These are phyloP conservation scores for Parapsyche elsis DNA, from an alignment of 1,140 invertebrate species.

Conservation along the genomic window DNA sequence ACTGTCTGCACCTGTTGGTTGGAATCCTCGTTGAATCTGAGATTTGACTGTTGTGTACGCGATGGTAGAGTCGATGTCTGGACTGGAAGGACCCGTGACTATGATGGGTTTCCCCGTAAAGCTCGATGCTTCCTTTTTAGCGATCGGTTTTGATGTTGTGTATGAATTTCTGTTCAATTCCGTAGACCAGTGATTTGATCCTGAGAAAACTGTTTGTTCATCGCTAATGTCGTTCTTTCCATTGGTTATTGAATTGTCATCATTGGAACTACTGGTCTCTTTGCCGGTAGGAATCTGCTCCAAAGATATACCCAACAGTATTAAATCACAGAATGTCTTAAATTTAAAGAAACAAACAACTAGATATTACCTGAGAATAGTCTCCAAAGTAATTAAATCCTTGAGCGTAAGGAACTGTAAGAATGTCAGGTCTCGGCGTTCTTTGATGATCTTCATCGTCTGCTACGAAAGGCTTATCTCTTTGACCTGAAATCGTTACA, in stretches of 20 bases:
- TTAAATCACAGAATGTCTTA: constrained; percentile 14
- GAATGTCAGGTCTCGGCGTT: constrained; percentile 73
- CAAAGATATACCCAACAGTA: not conserved
- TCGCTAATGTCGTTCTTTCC: constrained; percentile 52
- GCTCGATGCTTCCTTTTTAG: constrained; percentile 1
- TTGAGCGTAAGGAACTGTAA: constrained; percentile 69
- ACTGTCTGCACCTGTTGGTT: not conserved
- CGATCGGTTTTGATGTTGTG: constrained; percentile 42
- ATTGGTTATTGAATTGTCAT: constrained; percentile 46
- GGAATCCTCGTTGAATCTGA: not conserved
- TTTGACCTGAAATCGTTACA: constrained; percentile 65
- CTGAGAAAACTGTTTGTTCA: constrained; percentile 34
- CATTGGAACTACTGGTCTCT: constrained; percentile 3
- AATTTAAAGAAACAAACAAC: constrained; percentile 1
- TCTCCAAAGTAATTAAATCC: constrained; percentile 64
- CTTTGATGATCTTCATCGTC: constrained; percentile 71
- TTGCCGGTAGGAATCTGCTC: not conserved
- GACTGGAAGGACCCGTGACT: constrained; percentile 38
- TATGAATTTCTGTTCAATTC: constrained; percentile 41
- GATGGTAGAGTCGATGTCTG: not conserved
- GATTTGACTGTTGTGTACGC: not conserved
- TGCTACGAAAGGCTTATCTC: constrained; percentile 75
- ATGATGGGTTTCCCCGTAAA: constrained; percentile 51
- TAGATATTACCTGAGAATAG: constrained; percentile 32
- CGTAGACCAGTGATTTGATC: constrained; percentile 54